A percentile compares a stretch with the other conserved stretches of the same genome.
Evolutionary conservation across 2,113 vertebrate species (phyloP).

Genomic region (Ctenomys sociabilis): DNA sequence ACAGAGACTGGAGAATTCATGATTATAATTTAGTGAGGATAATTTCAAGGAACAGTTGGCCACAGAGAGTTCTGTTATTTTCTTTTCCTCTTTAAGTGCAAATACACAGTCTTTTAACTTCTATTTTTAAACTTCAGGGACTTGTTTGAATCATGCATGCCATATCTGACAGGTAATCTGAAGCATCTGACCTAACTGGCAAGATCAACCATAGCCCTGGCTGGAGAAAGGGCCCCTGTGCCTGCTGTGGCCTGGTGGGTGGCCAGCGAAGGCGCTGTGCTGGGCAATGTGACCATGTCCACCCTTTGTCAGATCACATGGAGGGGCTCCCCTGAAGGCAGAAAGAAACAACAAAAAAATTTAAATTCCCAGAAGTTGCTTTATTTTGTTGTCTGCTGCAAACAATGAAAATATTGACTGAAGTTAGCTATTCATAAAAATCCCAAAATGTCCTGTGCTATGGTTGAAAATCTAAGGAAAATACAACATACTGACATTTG

Average conservation of each 20-base stretch:
- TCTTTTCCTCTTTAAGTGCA: slow-evolving; percentile 76
- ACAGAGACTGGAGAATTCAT: slow-evolving; percentile 86
- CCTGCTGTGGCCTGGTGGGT: no score
- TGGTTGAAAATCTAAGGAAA: neutral
- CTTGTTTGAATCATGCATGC: slow-evolving; percentile 73
- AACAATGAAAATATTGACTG: neutral
- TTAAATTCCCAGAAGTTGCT: slow-evolving; percentile 44
- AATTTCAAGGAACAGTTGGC: slow-evolving; percentile 87
- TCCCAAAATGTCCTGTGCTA: neutral
- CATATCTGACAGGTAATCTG: slow-evolving; percentile 76
- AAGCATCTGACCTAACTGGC: slow-evolving; percentile 49
- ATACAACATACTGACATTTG: neutral
- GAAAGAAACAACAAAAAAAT: neutral
- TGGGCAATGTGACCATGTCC: fast-evolving
- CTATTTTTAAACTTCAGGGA: slow-evolving; percentile 82
- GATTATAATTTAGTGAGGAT: slow-evolving; percentile 88
- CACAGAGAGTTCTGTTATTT: slow-evolving; percentile 64
- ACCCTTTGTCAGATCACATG: neutral
- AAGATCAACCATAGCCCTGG: slow-evolving; percentile 43
- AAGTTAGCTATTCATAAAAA: slow-evolving; percentile 28
- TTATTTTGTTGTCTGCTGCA: neutral
- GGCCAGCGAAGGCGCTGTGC: neutral
- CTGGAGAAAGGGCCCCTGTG: slow-evolving; percentile 50
- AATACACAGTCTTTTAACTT: slow-evolving; percentile 72
- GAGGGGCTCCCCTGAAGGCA: neutral